These are phyloP conservation scores for Bathynomus jamesi DNA, from an alignment of 1,140 invertebrate genomes.

Conservation along the genomic window DNA sequence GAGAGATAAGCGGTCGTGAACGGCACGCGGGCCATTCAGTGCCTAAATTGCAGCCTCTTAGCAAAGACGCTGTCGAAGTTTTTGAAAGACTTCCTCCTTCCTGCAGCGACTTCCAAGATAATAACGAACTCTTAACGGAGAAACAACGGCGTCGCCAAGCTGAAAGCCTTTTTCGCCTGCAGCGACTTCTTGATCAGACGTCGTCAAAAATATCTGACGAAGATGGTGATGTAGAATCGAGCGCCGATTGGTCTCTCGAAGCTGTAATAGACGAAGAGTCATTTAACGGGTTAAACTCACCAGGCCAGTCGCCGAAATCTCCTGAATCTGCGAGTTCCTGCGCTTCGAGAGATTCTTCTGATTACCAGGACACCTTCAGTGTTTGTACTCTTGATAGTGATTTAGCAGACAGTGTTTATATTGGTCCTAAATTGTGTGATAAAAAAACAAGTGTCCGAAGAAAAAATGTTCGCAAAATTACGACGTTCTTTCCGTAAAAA, in stretches of 20 bases:
- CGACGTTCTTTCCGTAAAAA: constrained; percentile 33
- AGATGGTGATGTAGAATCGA: constrained; percentile 21
- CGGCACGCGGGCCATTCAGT: constrained; percentile 26
- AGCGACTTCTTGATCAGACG: constrained; percentile 25
- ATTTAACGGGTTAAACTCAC: constrained; percentile 1
- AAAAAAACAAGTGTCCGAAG: constrained; percentile 26
- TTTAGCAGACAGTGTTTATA: constrained; percentile 17
- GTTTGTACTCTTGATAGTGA: constrained; percentile 25
- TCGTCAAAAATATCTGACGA: not conserved
- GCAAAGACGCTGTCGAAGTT: constrained; percentile 7
- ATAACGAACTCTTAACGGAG: constrained; percentile 4
- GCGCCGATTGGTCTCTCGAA: constrained; percentile 35
- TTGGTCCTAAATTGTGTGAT: constrained; percentile 17
- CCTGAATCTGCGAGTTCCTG: not conserved
- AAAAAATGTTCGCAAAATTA: constrained; percentile 33
- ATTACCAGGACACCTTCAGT: constrained; percentile 16
- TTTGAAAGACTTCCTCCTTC: constrained; percentile 6
- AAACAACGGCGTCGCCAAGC: constrained; percentile 19
- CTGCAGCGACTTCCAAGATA: constrained; percentile 7
- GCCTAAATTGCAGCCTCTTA: constrained; percentile 18
- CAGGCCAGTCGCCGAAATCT: constrained; percentile 5
- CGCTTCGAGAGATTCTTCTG: constrained; percentile 6
- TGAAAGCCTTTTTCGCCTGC: constrained; percentile 29
- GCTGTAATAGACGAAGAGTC: constrained; percentile 28
- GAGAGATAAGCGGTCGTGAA: constrained; percentile 5